Evolutionary conservation across 2,888 invertebrate species (phyloP).

Genomic region (Chydorus sphaericus): DNA sequence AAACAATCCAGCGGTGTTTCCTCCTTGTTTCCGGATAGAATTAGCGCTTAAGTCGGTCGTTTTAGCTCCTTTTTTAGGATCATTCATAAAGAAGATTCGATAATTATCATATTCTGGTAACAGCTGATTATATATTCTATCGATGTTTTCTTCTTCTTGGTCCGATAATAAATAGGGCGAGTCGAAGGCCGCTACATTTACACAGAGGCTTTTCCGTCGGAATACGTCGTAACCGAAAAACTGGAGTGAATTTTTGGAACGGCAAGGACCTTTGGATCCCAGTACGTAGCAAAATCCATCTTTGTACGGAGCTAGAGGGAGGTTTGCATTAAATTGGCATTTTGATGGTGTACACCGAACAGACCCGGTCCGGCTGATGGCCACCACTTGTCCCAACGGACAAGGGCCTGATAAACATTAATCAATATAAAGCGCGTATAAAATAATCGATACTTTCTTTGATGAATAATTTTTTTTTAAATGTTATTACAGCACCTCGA

Average conservation of each 20-base stretch:
- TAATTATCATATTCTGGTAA: too few species aligned
- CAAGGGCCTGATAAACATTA: background rate
- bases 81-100: too few species aligned
- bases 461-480: too few species aligned
- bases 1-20: background rate
- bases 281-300: conserved; percentile 12
- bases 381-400: background rate
- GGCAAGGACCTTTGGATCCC: conserved; percentile 9
- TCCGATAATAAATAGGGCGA: background rate
- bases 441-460: too few species aligned
- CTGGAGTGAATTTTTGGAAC: background rate
- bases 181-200: background rate
- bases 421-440: too few species aligned
- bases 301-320: too few species aligned
- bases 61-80: too few species aligned
- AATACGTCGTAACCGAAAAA: background rate
- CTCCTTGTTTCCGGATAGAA: too few species aligned
- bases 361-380: background rate
- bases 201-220: background rate
- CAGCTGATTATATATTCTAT: background rate
- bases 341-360: background rate
- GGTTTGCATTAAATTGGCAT: too few species aligned
- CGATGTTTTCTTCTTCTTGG: background rate
- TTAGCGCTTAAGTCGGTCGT: too few species aligned
- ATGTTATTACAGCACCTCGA: conserved; percentile 8